phyloP scores from a whole-genome alignment of 1,140 invertebrate species.

The Drosophila bocki region DNA sequence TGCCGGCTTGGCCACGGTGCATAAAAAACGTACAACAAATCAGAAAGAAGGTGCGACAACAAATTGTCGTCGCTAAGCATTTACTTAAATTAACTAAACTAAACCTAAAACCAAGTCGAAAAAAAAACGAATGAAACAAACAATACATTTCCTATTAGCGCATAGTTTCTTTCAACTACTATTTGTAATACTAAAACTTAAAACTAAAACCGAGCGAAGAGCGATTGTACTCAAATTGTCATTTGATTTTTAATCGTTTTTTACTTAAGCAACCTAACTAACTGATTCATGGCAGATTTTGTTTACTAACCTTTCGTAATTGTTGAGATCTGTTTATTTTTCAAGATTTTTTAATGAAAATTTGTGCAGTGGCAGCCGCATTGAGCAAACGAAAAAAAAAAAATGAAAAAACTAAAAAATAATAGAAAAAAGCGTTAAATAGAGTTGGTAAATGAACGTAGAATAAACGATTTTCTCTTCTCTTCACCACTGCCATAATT shows the following conservation, averaged over 20 bases:
- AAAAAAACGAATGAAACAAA: slow-evolving; percentile 33
- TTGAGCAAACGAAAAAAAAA: slow-evolving; percentile 46
- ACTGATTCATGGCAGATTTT: slow-evolving; percentile 34
- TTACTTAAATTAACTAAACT: slow-evolving; percentile 45
- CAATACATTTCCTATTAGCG: slow-evolving; percentile 70
- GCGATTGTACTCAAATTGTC: slow-evolving; percentile 58
- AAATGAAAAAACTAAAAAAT: slow-evolving; percentile 15
- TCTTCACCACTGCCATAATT: slow-evolving; percentile 47
- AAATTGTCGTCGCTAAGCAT: slow-evolving; percentile 85
- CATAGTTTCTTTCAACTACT: slow-evolving; percentile 75
- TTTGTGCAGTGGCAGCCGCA: slow-evolving; percentile 69
- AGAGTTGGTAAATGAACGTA: slow-evolving; percentile 75
- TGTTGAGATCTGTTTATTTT: slow-evolving; percentile 68
- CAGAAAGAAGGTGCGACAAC: slow-evolving; percentile 85
- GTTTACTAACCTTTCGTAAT: slow-evolving; percentile 69
- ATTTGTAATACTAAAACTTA: slow-evolving; percentile 61
- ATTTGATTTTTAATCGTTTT: slow-evolving; percentile 65
- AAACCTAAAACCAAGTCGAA: slow-evolving; percentile 28
- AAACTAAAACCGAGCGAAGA: slow-evolving; percentile 54
- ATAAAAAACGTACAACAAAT: slow-evolving; percentile 86
- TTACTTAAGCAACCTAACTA: slow-evolving; percentile 53
- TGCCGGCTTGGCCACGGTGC: slow-evolving; percentile 86
- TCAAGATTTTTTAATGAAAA: slow-evolving; percentile 47
- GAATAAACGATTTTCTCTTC: slow-evolving; percentile 40
- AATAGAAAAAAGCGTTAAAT: slow-evolving; percentile 56